Evolutionary conservation across 2,888 invertebrate species (phyloP), one percentile per base, ranked within the genome.

Genomic region (Gerris lacustris): DNA sequence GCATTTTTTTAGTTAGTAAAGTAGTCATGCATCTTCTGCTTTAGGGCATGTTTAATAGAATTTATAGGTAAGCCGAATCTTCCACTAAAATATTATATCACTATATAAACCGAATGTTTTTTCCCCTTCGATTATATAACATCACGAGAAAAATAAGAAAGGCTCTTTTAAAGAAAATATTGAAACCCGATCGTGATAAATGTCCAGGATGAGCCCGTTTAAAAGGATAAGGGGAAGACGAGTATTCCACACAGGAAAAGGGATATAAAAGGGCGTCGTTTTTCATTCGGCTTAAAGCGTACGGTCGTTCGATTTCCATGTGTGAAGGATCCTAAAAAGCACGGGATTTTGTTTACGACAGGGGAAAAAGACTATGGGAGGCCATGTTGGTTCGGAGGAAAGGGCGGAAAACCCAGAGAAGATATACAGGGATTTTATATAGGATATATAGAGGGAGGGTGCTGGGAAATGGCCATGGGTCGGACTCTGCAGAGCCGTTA

Each of bases 121-220:
- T 4, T 4, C 31, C 4, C 31, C 4, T 31, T 4, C 2, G 4
- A 2, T 31, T 31, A 31, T 31, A 2, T 31, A 31, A 31, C 31
- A 31, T 31, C 31, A 31, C 31, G 31, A 31, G 31, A 31, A 31
- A 31, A 31, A 31, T 31, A 31, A 31, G 31, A 31, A 31, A 31
- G 31, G 31, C 31, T 31, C 31, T 31, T 31, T 31, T 31, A 55
- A 55, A 55, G 5, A 55, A 55, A 55, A 15, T 55, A 9, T 55
- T 55, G 55, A 55, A 55, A 55, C 55, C 11, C 11, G 55, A 55
- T 55, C 55, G 55, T 55, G 55, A 55, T 55, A 55, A 55, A 55
- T 55, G 55, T 55, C 55, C 55, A 15, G 15, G 55, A 55, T 55
- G 55, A 55, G 55, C 55, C 15, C 15, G 9, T 55, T 55, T 11